A percentile compares a stretch with the other conserved stretches of the same genome.
Conservation (phyloP, 2,888 invertebrate genomes). For the Polydrusus cervinus region DNA sequence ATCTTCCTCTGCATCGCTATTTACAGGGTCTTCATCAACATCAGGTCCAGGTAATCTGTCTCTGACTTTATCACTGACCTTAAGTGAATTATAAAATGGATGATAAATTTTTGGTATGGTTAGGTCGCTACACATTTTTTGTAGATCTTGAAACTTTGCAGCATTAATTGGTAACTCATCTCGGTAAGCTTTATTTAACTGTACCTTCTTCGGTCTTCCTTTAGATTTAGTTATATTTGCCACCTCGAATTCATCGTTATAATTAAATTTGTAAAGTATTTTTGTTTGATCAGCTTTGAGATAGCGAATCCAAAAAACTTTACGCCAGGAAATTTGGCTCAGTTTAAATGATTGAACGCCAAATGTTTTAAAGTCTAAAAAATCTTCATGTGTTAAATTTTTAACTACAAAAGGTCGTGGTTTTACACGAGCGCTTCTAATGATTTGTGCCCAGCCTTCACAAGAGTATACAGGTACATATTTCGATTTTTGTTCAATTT, state of each 20-base stretch:
- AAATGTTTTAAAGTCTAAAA: slow-evolving; percentile 15
- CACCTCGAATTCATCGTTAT: slow-evolving; percentile 17
- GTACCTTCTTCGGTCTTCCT: slow-evolving; percentile 6
- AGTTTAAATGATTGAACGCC: slow-evolving; percentile 18
- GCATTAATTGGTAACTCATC: slow-evolving; percentile 13
- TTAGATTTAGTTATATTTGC: no score
- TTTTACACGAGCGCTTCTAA: slow-evolving; percentile 50
- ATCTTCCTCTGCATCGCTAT: not conserved
- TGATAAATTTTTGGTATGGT: slow-evolving; percentile 23
- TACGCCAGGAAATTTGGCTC: slow-evolving; percentile 14
- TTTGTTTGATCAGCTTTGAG: slow-evolving; percentile 23
- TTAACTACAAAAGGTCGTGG: slow-evolving; percentile 10
- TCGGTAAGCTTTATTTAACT: slow-evolving; percentile 1
- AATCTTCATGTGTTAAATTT: slow-evolving; percentile 5
- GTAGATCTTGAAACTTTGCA: slow-evolving; percentile 23
- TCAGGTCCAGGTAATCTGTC: slow-evolving; percentile 26
- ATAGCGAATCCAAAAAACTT: slow-evolving; percentile 17
- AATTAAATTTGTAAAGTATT: slow-evolving; percentile 30
- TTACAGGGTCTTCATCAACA: not conserved
- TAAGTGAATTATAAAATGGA: slow-evolving; percentile 17
- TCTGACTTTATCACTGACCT: slow-evolving; percentile 10
- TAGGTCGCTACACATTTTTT: slow-evolving; percentile 10
- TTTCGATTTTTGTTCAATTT: slow-evolving; percentile 60
- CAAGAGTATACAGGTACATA: slow-evolving; percentile 59
- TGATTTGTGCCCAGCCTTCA: slow-evolving; percentile 58